Evolutionary conservation across 2,797 vertebrate species (phyloP).

Genomic region (Clarias fuscus): DNA sequence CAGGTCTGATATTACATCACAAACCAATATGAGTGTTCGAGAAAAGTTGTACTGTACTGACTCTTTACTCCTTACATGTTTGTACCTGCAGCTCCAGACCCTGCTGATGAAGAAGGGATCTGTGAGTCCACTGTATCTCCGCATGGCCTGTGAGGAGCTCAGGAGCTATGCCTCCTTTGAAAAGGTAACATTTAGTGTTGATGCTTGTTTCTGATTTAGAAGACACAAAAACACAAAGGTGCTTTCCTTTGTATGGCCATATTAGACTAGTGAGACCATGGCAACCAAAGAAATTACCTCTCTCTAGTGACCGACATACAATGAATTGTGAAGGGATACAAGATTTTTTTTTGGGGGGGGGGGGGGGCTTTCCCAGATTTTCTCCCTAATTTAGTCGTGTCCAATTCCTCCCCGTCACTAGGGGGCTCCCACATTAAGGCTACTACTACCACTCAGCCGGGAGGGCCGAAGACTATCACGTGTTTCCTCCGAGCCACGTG

Average conservation of each 20-base stretch:
- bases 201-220: neutral
- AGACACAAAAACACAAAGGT: neutral
- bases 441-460: no score
- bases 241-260: neutral
- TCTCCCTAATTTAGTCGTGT: no score
- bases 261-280: neutral
- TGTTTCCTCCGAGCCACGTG: no score
- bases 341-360: no score
- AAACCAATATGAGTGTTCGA: neutral
- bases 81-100: conserved; percentile 75
- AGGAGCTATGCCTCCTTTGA: conserved; percentile 83
- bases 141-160: conserved; percentile 82
- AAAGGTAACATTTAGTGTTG: conserved; percentile 71
- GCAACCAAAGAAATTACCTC: neutral
- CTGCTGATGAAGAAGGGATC: conserved; percentile 86
- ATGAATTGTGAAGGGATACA: no score
- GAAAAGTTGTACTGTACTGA: neutral
- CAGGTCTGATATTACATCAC: conserved; percentile 71
- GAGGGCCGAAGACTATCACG: no score
- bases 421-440: no score
- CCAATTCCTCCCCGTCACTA: no score
- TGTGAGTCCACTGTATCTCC: conserved; percentile 79
- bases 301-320: neutral
- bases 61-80: neutral
- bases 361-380: no score